A percentile compares a stretch with the other conserved stretches of the same genome.
phyloP scores from a whole-genome alignment of 2,797 vertebrate genomes.

The Rachycentron canadum region DNA sequence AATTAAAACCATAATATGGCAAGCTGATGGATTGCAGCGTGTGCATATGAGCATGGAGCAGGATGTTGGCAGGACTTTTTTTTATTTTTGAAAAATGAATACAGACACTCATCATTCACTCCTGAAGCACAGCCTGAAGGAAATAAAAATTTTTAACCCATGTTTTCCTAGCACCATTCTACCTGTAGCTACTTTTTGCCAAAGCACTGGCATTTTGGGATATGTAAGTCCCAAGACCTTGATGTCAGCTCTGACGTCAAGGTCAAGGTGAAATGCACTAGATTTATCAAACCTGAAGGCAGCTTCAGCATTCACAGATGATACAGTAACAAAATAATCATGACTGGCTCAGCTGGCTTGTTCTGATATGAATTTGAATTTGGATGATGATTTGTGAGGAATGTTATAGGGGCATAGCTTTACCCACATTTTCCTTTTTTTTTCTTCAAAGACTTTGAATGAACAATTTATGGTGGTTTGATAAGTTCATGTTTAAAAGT shows the following conservation, averaged over 20 bases:
- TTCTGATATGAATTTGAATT: slow-evolving; percentile 11
- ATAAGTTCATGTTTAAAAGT: not conserved
- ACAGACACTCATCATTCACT: slow-evolving; percentile 28
- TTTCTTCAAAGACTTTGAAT: not conserved
- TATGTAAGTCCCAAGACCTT: slow-evolving; percentile 21
- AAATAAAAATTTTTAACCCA: slow-evolving; percentile 38
- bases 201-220: slow-evolving; percentile 45
- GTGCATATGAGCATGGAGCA: slow-evolving; percentile 34
- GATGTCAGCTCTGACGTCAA: slow-evolving; percentile 51
- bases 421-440: not conserved
- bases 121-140: slow-evolving; percentile 33
- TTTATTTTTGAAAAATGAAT: slow-evolving; percentile 37
- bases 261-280: slow-evolving; percentile 44
- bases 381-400: slow-evolving; percentile 16
- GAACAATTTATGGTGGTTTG: too few relatives aligned
- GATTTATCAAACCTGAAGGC: slow-evolving; percentile 36
- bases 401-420: slow-evolving; percentile 8
- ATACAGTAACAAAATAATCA: slow-evolving; percentile 31
- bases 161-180: slow-evolving; percentile 4
- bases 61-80: slow-evolving; percentile 26
- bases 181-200: slow-evolving; percentile 35
- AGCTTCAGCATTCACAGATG: slow-evolving; percentile 29
- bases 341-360: not conserved
- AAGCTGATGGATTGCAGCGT: slow-evolving; percentile 38
- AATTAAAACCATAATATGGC: slow-evolving; percentile 67